phyloP scores from a whole-genome alignment of 2,888 invertebrate genomes.

The Eupeodes latifasciatus region DNA sequence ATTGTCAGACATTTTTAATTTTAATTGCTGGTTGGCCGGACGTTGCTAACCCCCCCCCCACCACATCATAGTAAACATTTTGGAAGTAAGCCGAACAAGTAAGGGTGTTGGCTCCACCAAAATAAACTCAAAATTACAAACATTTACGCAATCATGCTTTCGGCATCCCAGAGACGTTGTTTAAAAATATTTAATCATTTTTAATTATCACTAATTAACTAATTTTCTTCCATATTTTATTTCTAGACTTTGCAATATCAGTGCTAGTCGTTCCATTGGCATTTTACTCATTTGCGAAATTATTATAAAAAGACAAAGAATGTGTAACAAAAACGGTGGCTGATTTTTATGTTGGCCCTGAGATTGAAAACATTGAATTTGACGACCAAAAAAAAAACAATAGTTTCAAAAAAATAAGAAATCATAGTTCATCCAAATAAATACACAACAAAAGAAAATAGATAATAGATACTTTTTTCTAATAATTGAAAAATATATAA shows the following conservation, averaged over 20 bases:
- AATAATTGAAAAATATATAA: background rate
- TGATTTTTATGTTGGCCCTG: background rate
- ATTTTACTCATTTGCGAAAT: background rate
- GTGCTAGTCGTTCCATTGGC: background rate
- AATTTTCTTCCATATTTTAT: background rate
- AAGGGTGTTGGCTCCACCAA: no score
- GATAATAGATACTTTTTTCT: background rate
- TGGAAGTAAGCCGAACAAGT: no score
- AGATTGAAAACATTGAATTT: slow-evolving; percentile 19
- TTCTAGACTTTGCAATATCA: background rate
- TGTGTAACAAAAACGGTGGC: background rate
- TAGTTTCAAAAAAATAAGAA: background rate
- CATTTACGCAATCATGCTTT: no score
- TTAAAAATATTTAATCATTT: background rate
- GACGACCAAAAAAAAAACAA: background rate
- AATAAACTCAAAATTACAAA: no score
- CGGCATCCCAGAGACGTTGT: no score
- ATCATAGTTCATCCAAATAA: background rate
- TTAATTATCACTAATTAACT: background rate
- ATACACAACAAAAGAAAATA: background rate
- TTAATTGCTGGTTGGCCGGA: no score
- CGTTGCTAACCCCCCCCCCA: no score
- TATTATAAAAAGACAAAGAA: background rate
- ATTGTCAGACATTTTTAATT: no score
- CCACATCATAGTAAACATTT: no score